Evolutionary conservation across 2,797 vertebrate genomes (phyloP).

Genomic region (Furcifer pardalis): DNA sequence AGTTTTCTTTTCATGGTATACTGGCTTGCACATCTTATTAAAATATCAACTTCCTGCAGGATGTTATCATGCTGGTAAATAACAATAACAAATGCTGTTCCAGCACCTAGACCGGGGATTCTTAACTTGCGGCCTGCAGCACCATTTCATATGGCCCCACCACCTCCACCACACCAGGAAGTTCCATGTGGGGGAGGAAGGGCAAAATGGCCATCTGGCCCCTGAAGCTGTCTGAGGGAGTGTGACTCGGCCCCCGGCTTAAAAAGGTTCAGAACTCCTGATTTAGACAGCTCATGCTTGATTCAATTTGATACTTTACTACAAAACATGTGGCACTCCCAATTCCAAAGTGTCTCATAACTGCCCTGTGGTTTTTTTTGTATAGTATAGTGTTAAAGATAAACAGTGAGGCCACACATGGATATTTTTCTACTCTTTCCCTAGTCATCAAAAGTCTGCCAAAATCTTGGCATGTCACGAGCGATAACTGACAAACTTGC

Average conservation of each 20-base stretch:
- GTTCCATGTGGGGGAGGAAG: too few species aligned
- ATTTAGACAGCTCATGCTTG: not conserved
- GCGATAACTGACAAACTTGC: not conserved
- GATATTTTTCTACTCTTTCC: not conserved
- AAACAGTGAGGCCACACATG: not conserved
- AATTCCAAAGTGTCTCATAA: not conserved
- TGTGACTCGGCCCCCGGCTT: too few species aligned
- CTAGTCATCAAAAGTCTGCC: not conserved
- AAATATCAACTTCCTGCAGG: not conserved
- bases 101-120: too few species aligned
- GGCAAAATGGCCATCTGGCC: too few species aligned
- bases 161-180: too few species aligned
- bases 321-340: too few species aligned
- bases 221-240: too few species aligned
- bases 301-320: not conserved
- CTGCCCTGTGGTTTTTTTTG: not conserved
- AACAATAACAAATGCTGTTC: not conserved
- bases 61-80: not conserved
- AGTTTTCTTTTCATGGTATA: not conserved
- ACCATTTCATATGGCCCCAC: too few species aligned
- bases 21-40: not conserved
- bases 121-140: too few species aligned
- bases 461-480: not conserved
- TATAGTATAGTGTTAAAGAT: not conserved
- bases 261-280: too few species aligned